Evolutionary conservation across 2,113 vertebrate genomes (phyloP), one percentile per base, ranked within the genome.

Genomic region (Scartelaos histophorus): DNA sequence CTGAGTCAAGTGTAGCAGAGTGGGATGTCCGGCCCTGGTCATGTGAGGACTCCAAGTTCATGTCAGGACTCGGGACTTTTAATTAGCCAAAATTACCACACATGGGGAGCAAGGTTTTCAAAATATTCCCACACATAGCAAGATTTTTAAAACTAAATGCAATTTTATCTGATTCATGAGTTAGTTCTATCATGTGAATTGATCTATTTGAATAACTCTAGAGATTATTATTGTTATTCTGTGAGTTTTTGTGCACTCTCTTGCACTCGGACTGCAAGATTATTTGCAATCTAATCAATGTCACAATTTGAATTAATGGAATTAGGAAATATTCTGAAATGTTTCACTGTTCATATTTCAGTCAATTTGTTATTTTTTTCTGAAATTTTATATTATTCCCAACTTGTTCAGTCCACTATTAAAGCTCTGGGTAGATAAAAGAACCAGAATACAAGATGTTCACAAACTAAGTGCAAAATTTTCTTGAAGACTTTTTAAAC

Each of bases 21-120:
- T 83, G 82, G 84, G 87, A 86, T 84, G 88, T 86, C 81, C 73
- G 34, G 69, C 46, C 69, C 58, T 67, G 73, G 79, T 82, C 70
- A 64, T 60, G 73, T 80, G 84, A 80, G 76, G 61, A 38, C 46
- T 64, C 65, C 53, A 66, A 70, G 85, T 81, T 91, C 82, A 74
- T 1, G 11, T 34, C 29, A 62, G 81, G 81, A 84, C 75, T 61
- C 9, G n/a, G 60, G 51, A 60, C 13, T 2, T 13, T 60, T 60
- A 25, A 12, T 29, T 61, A 17, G 15, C 13, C 13, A 34, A 5
- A 17, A 60, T 24, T 16, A 61, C 58, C 22, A 34, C 7, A 17
- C 15, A 5, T 17, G n/a, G n/a, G n/a, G n/a, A 13, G 7, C 16
- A 35, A 17, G 12, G 13, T 25, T 13, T n/a, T n/a, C n/a, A n/a